Base-by-base conservation (phyloP, 2,888 invertebrate species). In the Aleiodes leptofemur region DNA sequence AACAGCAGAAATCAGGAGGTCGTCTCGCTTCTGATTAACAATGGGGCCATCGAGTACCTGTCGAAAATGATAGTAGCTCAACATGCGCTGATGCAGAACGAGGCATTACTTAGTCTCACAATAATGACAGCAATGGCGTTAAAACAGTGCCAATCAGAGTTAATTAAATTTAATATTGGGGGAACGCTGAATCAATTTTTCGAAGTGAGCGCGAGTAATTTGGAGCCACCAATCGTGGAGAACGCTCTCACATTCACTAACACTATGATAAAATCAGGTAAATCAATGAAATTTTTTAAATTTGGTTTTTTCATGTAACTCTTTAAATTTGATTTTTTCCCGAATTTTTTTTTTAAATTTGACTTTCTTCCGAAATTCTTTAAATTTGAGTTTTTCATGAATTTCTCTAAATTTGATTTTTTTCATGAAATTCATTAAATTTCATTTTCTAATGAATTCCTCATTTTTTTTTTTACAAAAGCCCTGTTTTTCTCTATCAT, bases 71-170 rank as follows among this genome's bases (percentile, higher is more conserved):
- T 96, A 79, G 92, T 94, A 4, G 95, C 96, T 3, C 95, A 95
- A 83, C 96, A 97, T 90, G 91, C 94, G 7, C 93, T 97, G 38
- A 97, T 97, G 97, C 96, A 96, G 87, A 95, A 95, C 86, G 96
- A 96, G 90, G 95, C 96, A 0, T 91, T 96, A 73, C 91, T 94
- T 81, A 94, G 95, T 50, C 90, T 96, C 73, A 94, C 93, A 79
- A 91, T 96, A 53, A 90, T 95, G 9, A 90, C 90, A 43, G 85
- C 88, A 0, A 88, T 90, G 66, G 87, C 87, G 72, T 83, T 89
- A 16, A 51, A 77, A 0, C 85, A 87, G 69, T 83, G 83, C 3
- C 86, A 86, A 71, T 66, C 81, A 43, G 71, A 80, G 56, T 82
- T 93, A 0, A 83, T 92, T 75, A 89, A 90, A 78, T 90, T 91